Evolutionary conservation across 2,888 invertebrate species (phyloP).

Genomic region (Xestia c-nigrum): DNA sequence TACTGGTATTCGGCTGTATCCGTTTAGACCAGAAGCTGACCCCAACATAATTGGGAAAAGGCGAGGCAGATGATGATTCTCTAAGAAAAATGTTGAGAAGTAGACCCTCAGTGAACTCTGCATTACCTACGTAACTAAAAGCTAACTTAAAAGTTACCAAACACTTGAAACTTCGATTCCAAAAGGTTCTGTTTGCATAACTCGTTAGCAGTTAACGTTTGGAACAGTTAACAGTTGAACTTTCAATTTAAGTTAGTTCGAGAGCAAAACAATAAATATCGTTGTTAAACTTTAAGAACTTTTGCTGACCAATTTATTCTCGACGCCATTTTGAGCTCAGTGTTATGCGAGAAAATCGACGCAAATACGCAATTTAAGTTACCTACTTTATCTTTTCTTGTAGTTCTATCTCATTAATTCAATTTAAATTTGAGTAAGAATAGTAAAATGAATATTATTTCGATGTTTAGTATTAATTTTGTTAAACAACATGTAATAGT

Average conservation of each 20-base stretch:
- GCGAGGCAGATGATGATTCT: no score
- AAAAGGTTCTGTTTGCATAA: slow-evolving; percentile 31
- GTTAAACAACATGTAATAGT: no score
- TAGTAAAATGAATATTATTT: no score
- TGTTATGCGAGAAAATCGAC: background rate
- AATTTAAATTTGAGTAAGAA: no score
- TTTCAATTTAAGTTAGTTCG: slow-evolving; percentile 45
- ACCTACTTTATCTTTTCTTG: no score
- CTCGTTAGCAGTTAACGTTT: slow-evolving; percentile 24
- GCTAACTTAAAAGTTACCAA: slow-evolving; percentile 8
- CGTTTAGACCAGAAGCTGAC: no score
- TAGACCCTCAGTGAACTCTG: background rate
- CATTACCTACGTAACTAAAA: background rate
- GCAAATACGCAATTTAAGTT: background rate
- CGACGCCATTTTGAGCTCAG: slow-evolving; percentile 6
- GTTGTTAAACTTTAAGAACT: slow-evolving; percentile 29
- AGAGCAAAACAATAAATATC: slow-evolving; percentile 42
- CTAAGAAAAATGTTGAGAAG: background rate
- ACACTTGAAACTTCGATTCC: background rate
- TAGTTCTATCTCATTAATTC: no score
- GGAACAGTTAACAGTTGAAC: slow-evolving; percentile 34
- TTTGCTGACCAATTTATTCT: slow-evolving; percentile 7
- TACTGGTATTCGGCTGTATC: no score
- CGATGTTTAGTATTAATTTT: background rate
- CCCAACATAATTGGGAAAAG: no score